phyloP scores from a whole-genome alignment of 2,113 vertebrate species.

The Lagenorhynchus albirostris region DNA sequence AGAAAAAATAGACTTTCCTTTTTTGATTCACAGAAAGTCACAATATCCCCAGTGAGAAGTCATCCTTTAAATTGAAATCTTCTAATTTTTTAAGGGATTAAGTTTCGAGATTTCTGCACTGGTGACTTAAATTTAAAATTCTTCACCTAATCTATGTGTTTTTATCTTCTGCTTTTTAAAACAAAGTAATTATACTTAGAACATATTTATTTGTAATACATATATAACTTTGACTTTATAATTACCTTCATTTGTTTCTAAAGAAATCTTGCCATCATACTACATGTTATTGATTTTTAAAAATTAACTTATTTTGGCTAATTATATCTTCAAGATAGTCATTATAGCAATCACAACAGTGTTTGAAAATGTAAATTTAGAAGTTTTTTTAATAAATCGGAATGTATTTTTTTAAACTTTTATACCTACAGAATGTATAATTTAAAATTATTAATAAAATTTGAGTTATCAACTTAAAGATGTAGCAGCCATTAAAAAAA shows the following conservation, averaged over 20 bases:
- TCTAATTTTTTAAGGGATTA: conserved; percentile 5
- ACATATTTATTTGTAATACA: conserved; percentile 79
- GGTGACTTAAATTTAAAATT: conserved; percentile 10
- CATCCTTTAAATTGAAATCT: conserved; percentile 23
- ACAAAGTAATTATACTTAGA: conserved; percentile 21
- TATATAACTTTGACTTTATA: conserved; percentile 60
- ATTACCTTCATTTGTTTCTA: conserved; percentile 61
- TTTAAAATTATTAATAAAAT: conserved; percentile 81
- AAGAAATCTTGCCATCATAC: conserved; percentile 73
- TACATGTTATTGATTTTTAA: conserved; percentile 69
- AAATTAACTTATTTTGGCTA: conserved; percentile 81
- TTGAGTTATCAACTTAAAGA: conserved; percentile 69
- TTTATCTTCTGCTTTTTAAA: conserved; percentile 67
- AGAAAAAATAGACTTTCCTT: conserved; percentile 37
- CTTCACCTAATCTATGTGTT: conserved; percentile 40
- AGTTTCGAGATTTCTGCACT: conserved; percentile 21
- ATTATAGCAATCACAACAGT: conserved; percentile 68
- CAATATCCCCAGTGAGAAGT: conserved; percentile 19
- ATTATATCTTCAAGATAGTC: conserved; percentile 66
- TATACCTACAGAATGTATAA: conserved; percentile 77
- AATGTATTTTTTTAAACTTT: conserved; percentile 82
- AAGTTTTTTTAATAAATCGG: conserved; percentile 76
- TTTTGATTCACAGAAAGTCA: conserved; percentile 2
- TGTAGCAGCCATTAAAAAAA: conserved; percentile 49
- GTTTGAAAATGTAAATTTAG: conserved; percentile 81